These are phyloP conservation scores for Anthoptus insignis DNA, from an alignment of 2,888 invertebrate genomes.

Conservation along the genomic window DNA sequence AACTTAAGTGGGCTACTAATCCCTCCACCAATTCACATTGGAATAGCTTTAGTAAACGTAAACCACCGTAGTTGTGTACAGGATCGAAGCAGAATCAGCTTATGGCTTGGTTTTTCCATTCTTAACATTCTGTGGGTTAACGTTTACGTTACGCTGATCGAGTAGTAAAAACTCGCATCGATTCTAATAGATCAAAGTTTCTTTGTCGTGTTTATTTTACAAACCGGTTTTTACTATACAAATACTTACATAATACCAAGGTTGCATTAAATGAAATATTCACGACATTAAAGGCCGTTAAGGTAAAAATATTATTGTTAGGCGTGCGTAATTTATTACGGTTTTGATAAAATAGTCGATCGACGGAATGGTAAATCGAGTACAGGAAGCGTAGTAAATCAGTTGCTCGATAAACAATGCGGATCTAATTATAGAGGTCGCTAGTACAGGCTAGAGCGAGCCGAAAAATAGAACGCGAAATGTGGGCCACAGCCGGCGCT, in stretches of 20 bases:
- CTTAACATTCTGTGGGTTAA: no score
- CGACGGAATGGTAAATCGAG: slow-evolving; percentile 48
- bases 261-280: slow-evolving; percentile 1
- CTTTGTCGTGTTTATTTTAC: slow-evolving; percentile 22
- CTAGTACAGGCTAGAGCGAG: slow-evolving; percentile 66
- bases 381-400: slow-evolving; percentile 71
- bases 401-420: slow-evolving; percentile 78
- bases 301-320: slow-evolving; percentile 4
- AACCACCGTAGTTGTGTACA: no score
- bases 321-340: neutral
- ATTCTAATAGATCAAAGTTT: slow-evolving; percentile 8
- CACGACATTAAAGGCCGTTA: neutral
- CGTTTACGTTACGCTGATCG: no score
- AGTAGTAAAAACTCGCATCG: no score
- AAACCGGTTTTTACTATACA: slow-evolving; percentile 9
- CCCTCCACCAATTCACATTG: no score
- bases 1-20: no score
- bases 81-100: no score
- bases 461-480: slow-evolving; percentile 79
- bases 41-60: no score
- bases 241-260: neutral
- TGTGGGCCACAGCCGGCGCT: slow-evolving; percentile 78
- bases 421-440: slow-evolving; percentile 81
- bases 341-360: neutral
- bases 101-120: no score